Evolutionary conservation across 2,113 vertebrate species (phyloP), one percentile per base, ranked within the genome.

Genomic region (Sapayoa aenigma): DNA sequence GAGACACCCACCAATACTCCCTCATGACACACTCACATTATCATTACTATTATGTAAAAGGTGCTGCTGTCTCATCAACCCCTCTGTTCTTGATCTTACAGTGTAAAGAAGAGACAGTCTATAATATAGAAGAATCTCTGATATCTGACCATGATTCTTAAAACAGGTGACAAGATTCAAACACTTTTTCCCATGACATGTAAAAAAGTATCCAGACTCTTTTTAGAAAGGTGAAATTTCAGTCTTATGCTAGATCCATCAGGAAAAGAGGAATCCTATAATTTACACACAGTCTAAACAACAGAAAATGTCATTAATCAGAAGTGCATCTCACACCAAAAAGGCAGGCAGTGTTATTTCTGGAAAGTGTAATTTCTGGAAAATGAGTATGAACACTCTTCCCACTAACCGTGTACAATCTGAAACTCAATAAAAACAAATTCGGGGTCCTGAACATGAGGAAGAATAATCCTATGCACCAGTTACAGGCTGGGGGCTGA

Each of bases 1-100:
- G 28, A 76, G 31, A 56, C 6, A 28, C 13, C 9, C 55, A 63
- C 17, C 2, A 4, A 47, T 7, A 27, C 1, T 5, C 18, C 19
- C 6, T 80, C n/a, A 47, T 6, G 23, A 31, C 27, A 35, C 55
- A 37, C 0, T 1, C 14, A 47, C 1, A 1, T 22, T 52, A 14
- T 31, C 47, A 24, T 53, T 81, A 31, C 4, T 65, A 12, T 42
- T 53, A 52, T 20, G 8, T 49, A 68, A 89, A 68, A 79, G 6
- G 19, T 66, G 4, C 21, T 82, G 27, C 23, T 58, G 4, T 20
- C 28, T 76, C 65, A 53, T 42, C 18, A 35, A 1, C 8, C 8
- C 10, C 24, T 42, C 6, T 3, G 18, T 66, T 58, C 55, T 66
- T 14, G 2, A 31, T 41, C 6, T 23, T 56, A 4, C n/a, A 56